phyloP scores from a whole-genome alignment of 2,113 vertebrate species.

The Promerops cafer region DNA sequence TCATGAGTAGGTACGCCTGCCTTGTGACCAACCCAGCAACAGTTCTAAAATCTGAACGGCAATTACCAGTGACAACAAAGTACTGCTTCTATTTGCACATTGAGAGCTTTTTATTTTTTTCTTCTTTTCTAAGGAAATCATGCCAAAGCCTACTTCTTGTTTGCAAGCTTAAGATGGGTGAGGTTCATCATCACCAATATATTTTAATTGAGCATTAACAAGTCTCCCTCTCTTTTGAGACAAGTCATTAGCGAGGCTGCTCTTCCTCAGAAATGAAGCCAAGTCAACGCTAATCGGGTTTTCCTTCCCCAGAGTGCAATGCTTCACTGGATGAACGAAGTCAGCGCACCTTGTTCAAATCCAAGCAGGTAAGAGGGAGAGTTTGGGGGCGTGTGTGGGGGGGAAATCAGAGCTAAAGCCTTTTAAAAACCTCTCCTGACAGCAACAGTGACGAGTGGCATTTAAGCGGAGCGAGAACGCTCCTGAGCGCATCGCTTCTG shows the following conservation, averaged over 20 bases:
- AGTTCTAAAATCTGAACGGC: neutral
- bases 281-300: neutral
- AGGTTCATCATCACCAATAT: neutral
- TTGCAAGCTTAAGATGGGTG: neutral
- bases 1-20: neutral
- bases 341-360: neutral
- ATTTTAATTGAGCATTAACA: conserved; percentile 12
- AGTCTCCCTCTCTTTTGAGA: neutral
- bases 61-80: neutral
- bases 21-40: neutral
- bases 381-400: rapidly evolving
- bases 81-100: neutral
- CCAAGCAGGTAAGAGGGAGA: neutral
- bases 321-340: neutral
- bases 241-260: neutral
- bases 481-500: neutral
- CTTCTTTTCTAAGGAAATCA: neutral
- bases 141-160: neutral
- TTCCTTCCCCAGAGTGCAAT: neutral
- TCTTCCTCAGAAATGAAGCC: neutral
- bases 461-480: neutral
- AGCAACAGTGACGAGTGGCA: neutral
- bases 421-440: neutral
- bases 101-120: neutral
- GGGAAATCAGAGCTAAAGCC: neutral